Evolutionary conservation across 2,113 vertebrate species (phyloP).

Genomic region (Hemiprocne comata): DNA sequence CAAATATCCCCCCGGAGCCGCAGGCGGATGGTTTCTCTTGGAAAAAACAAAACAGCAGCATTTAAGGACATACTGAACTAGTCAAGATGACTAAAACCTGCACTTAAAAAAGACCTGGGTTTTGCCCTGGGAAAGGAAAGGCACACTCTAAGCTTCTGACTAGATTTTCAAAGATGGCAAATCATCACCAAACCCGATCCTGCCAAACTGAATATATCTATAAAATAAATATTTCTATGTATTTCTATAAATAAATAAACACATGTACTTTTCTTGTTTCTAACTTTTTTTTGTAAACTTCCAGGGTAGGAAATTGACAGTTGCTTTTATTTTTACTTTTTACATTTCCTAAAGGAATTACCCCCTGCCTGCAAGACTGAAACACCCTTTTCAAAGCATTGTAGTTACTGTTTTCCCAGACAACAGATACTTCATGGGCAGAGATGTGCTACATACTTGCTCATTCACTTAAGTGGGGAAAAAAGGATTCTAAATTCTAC

Average conservation of each 20-base stretch:
- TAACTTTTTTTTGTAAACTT: background rate
- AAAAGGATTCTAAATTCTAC: background rate
- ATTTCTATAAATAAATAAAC: background rate
- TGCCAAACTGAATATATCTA: background rate
- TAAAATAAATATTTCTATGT: background rate
- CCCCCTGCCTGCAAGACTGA: background rate
- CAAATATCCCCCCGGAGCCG: background rate
- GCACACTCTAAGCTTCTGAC: background rate
- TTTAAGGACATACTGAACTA: background rate
- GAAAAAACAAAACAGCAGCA: accelerated
- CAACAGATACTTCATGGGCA: background rate
- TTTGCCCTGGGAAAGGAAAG: background rate
- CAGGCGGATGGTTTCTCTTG: background rate
- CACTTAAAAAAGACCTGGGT: background rate
- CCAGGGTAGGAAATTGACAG: accelerated
- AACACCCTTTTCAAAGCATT: background rate
- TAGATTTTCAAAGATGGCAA: background rate
- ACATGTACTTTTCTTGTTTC: background rate
- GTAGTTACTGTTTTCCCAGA: background rate
- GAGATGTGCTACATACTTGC: background rate
- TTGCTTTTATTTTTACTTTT: background rate
- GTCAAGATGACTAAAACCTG: background rate
- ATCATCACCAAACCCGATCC: background rate
- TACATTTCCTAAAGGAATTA: background rate
- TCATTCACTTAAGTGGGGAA: background rate